Conservation (phyloP, 1,140 invertebrate species). For the Drosophila kurseongensis region DNA sequence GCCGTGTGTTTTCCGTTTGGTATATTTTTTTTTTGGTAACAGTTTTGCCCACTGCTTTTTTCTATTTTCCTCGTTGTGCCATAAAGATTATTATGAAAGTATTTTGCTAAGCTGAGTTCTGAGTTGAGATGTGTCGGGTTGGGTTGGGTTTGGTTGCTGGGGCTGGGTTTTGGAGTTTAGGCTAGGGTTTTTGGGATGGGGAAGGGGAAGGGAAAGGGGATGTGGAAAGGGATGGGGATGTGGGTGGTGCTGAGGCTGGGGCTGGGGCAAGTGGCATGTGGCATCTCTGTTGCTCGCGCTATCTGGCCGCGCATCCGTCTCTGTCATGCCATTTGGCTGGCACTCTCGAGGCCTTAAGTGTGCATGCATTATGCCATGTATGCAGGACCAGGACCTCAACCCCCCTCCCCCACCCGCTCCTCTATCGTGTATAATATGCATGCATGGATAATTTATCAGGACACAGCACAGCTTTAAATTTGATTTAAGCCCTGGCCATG, state of each 20-base stretch:
- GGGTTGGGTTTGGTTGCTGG: neutral
- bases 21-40: constrained; percentile 18
- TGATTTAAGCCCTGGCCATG: constrained; percentile 48
- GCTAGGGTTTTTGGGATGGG: neutral
- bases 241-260: too few species aligned
- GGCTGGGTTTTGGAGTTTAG: constrained; percentile 3
- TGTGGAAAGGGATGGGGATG: too few species aligned
- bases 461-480: constrained; percentile 44
- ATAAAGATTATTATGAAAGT: constrained; percentile 82
- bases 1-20: constrained; percentile 33
- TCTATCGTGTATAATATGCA: constrained; percentile 16
- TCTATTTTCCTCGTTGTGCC: constrained; percentile 59
- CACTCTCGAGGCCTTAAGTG: constrained; percentile 72
- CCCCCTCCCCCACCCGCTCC: too few species aligned
- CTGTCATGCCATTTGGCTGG: constrained; percentile 69
- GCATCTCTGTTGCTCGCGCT: constrained; percentile 28
- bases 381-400: constrained; percentile 6
- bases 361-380: constrained; percentile 63
- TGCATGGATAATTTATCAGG: constrained; percentile 63
- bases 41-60: constrained; percentile 38
- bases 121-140: constrained; percentile 34
- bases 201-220: too few species aligned
- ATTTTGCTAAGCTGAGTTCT: constrained; percentile 69
- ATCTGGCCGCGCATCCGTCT: constrained; percentile 61
- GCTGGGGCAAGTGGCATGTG: too few species aligned